A percentile compares a stretch with the other conserved stretches of the same genome.
Conservation (phyloP, 1,140 invertebrate species). For the Andricus grossulariae region DNA sequence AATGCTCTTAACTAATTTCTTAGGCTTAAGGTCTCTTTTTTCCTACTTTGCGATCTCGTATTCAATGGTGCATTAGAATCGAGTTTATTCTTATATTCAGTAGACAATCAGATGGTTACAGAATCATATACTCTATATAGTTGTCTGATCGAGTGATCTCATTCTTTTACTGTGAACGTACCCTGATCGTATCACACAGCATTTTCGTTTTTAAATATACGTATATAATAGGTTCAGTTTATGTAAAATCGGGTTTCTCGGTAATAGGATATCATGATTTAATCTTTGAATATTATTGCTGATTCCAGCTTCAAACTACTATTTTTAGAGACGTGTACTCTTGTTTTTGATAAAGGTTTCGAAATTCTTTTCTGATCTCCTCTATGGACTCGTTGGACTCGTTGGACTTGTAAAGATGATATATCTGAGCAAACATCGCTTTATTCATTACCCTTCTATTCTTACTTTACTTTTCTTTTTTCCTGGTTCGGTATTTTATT, state of each 20-base stretch:
- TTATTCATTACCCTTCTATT: neutral
- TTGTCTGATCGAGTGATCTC: too few species aligned
- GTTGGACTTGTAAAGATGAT: neutral
- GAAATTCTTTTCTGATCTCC: neutral
- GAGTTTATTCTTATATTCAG: too few species aligned
- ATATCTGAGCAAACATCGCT: too few species aligned
- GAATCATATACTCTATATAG: too few species aligned
- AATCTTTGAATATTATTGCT: neutral
- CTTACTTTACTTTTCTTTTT: neutral
- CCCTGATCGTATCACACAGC: too few species aligned
- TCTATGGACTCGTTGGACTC: neutral
- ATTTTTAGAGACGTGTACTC: neutral
- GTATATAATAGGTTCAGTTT: neutral
- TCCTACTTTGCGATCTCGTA: too few species aligned
- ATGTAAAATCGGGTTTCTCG: neutral
- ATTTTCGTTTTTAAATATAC: neutral
- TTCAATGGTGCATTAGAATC: too few species aligned
- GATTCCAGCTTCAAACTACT: too few species aligned
- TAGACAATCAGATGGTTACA: too few species aligned
- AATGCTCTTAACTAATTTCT: too few species aligned
- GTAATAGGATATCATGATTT: conserved; percentile 12
- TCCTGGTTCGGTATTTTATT: neutral
- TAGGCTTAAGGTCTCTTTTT: too few species aligned
- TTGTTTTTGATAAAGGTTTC: neutral
- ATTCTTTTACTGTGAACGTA: too few species aligned